Conservation (phyloP, 92 coral and sea anemone genomes). For the Actinostola sp. region DNA sequence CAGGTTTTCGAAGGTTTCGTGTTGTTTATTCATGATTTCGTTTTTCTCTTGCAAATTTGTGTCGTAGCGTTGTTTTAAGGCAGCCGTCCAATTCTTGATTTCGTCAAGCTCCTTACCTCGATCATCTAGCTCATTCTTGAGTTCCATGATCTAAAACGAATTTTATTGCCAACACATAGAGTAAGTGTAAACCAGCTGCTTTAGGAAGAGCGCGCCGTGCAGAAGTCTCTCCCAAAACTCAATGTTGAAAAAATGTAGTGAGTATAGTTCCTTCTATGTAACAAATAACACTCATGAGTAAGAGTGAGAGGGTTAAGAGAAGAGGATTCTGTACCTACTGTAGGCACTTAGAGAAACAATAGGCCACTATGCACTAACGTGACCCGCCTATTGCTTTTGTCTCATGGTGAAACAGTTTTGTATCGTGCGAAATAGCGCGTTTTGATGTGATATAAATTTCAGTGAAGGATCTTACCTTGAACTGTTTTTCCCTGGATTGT, state of each 20-base stretch:
- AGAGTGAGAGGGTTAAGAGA: too few relatives aligned
- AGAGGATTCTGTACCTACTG: too few relatives aligned
- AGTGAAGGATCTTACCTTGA: not conserved
- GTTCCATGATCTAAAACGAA: conserved; percentile 32
- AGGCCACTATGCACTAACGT: too few relatives aligned
- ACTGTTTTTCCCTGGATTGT: conserved; percentile 59
- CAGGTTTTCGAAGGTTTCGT: conserved; percentile 35
- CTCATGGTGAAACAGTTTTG: too few relatives aligned
- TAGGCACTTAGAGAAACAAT: too few relatives aligned
- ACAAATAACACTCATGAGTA: too few relatives aligned
- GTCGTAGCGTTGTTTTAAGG: conserved; percentile 75
- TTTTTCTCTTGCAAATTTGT: conserved; percentile 60
- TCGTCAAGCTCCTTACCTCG: conserved; percentile 61
- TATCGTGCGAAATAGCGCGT: not conserved
- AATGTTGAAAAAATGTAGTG: too few relatives aligned
- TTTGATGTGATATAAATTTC: not conserved
- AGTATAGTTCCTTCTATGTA: too few relatives aligned
- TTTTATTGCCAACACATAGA: not conserved
- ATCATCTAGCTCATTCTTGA: conserved; percentile 57
- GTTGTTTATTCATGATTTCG: conserved; percentile 41
- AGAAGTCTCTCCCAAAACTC: too few relatives aligned
- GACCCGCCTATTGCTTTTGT: too few relatives aligned
- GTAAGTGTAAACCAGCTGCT: too few relatives aligned
- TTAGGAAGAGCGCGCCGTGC: too few relatives aligned
- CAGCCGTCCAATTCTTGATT: conserved; percentile 82